phyloP scores from a whole-genome alignment of 2,797 vertebrate species.

The Columba guinea region DNA sequence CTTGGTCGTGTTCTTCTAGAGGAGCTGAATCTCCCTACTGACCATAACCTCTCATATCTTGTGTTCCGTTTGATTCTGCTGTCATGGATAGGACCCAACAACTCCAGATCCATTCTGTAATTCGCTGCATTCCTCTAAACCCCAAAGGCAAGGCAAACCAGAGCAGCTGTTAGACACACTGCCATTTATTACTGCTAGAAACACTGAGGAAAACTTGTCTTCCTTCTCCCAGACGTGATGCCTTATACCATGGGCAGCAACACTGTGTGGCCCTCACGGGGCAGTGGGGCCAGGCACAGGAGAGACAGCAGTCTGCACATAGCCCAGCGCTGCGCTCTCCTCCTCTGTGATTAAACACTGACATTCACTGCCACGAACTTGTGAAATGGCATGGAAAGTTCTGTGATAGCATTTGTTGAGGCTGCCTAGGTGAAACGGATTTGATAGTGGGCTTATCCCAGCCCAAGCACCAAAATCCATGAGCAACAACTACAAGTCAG shows the following conservation, averaged over 20 bases:
- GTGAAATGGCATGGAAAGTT: not conserved
- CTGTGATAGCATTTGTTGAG: not conserved
- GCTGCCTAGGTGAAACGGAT: not conserved
- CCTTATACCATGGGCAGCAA: fast-evolving
- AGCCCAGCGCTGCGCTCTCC: not conserved
- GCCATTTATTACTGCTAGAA: not conserved
- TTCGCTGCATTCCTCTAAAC: not conserved
- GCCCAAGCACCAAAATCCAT: not conserved
- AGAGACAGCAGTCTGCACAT: not conserved
- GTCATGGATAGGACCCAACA: not conserved
- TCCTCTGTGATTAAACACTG: not conserved
- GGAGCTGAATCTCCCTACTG: not conserved
- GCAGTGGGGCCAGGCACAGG: not conserved
- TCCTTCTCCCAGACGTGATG: fast-evolving
- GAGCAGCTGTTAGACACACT: not conserved
- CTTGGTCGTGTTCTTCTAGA: not conserved
- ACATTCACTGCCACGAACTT: not conserved
- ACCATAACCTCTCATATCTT: fast-evolving
- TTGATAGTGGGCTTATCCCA: not conserved
- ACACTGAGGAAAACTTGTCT: fast-evolving
- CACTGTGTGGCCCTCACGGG: fast-evolving
- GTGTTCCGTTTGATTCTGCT: not conserved
- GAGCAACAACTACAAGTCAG: not conserved
- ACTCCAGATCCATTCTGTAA: not conserved
- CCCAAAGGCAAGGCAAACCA: not conserved